Percentiles rank a stretch among this genome's conserved stretches.
These are phyloP conservation scores for Peribatodes rhomboidaria DNA, from an alignment of 2,888 invertebrate genomes.

Conservation along the genomic window DNA sequence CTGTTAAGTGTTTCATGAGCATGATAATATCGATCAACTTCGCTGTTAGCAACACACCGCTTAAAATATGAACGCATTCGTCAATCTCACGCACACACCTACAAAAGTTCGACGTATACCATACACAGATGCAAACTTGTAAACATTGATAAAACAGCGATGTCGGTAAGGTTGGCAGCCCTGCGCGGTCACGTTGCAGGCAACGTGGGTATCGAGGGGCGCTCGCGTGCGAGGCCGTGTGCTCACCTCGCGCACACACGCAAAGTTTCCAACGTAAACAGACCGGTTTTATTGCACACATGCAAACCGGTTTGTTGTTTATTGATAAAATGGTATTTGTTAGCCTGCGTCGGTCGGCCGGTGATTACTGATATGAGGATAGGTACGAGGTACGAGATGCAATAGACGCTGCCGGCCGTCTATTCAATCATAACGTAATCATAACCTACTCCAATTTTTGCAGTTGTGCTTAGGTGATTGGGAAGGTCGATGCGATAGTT, in stretches of 20 bases:
- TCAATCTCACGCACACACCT: slow-evolving; percentile 40
- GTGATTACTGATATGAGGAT: slow-evolving; percentile 24
- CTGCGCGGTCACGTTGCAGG: slow-evolving; percentile 77
- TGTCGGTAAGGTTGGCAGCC: slow-evolving; percentile 66
- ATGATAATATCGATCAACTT: background rate
- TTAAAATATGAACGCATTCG: slow-evolving; percentile 23
- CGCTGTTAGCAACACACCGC: background rate
- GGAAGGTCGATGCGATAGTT: too few species aligned
- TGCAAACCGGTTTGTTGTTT: slow-evolving; percentile 43
- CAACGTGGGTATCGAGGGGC: slow-evolving; percentile 79
- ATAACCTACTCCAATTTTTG: slow-evolving; percentile 17
- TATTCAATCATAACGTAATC: slow-evolving; percentile 19
- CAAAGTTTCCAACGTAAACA: slow-evolving; percentile 27
- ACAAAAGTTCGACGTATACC: slow-evolving; percentile 42
- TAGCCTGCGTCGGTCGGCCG: slow-evolving; percentile 15
- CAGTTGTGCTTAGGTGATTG: background rate
- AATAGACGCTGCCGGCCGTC: slow-evolving; percentile 29
- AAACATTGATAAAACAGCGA: slow-evolving; percentile 64
- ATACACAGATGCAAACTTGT: slow-evolving; percentile 41
- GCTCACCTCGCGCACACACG: slow-evolving; percentile 59
- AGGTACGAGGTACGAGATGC: background rate
- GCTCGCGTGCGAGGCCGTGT: slow-evolving; percentile 72
- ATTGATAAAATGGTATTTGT: slow-evolving; percentile 49
- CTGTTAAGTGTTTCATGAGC: background rate
- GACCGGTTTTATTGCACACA: slow-evolving; percentile 30